These are phyloP conservation scores for Astreopora myriophthalma DNA, from an alignment of 64 coral and sea anemone genomes.

Conservation along the genomic window DNA sequence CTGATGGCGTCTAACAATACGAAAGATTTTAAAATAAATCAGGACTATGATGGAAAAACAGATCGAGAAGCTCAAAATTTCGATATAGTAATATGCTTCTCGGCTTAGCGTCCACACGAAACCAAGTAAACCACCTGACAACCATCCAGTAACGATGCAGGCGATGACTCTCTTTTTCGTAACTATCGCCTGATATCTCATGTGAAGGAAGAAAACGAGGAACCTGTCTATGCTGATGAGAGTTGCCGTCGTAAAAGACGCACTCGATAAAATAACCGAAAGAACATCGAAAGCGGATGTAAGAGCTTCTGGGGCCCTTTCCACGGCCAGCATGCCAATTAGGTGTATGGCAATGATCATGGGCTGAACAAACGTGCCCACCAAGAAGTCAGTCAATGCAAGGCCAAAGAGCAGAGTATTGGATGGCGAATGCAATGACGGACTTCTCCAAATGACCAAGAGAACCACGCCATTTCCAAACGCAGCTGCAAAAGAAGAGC, in stretches of 20 bases:
- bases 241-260: constrained; percentile 32
- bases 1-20: constrained; percentile 34
- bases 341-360: not conserved
- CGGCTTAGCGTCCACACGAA: not conserved
- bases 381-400: constrained; percentile 18
- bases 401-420: constrained; percentile 38
- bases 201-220: constrained; percentile 45
- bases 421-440: constrained; percentile 35
- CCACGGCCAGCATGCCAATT: not conserved
- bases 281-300: not conserved
- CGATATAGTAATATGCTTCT: not conserved
- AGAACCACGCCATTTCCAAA: constrained; percentile 23
- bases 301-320: not conserved
- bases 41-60: constrained; percentile 26
- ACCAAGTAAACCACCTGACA: not conserved
- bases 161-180: constrained; percentile 27
- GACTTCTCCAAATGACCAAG: constrained; percentile 8
- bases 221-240: constrained; percentile 59
- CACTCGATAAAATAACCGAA: not conserved
- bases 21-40: constrained; percentile 60
- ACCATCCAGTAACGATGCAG: constrained; percentile 15
- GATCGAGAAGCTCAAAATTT: not conserved
- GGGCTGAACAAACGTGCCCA: constrained; percentile 16
- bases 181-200: constrained; percentile 62
- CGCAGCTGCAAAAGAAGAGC: not conserved